Percentiles rank a stretch among this genome's conserved stretches.
These are phyloP conservation scores for Meloidogyne exigua DNA, from an alignment of 1,140 invertebrate species.

Conservation along the genomic window DNA sequence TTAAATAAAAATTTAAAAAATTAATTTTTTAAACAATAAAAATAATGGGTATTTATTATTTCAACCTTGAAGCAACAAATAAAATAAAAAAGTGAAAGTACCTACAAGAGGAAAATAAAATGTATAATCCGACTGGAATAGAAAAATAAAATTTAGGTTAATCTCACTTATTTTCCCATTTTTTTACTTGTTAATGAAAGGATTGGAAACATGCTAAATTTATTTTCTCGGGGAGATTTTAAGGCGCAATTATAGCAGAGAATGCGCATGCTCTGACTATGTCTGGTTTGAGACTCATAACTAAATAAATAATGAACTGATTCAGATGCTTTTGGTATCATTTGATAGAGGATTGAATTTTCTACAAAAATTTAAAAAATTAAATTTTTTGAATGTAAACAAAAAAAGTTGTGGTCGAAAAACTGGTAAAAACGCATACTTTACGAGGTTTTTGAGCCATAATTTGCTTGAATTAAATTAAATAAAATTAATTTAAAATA, in stretches of 20 bases:
- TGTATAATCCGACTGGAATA: neutral
- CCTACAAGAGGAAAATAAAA: neutral
- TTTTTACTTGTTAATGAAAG: neutral
- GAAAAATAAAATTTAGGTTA: constrained; percentile 1
- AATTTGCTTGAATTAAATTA: too few relatives aligned
- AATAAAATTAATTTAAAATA: too few relatives aligned
- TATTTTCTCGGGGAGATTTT: neutral
- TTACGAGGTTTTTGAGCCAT: too few relatives aligned
- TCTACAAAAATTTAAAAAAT: too few relatives aligned
- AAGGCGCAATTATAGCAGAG: neutral
- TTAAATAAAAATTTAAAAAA: too few relatives aligned
- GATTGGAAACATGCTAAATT: constrained; percentile 4
- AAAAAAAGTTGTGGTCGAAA: too few relatives aligned
- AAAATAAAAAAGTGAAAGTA: neutral
- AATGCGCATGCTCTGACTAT: neutral
- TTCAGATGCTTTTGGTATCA: too few relatives aligned
- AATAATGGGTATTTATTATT: neutral
- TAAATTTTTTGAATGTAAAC: too few relatives aligned
- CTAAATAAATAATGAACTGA: neutral
- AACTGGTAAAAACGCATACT: too few relatives aligned
- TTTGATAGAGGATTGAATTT: too few relatives aligned
- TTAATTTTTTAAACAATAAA: too few relatives aligned
- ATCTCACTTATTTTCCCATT: neutral
- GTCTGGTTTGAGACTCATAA: neutral
- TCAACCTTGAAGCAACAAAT: neutral